Evolutionary conservation across 2,888 invertebrate species (phyloP).

Genomic region (Eilema sororculum): DNA sequence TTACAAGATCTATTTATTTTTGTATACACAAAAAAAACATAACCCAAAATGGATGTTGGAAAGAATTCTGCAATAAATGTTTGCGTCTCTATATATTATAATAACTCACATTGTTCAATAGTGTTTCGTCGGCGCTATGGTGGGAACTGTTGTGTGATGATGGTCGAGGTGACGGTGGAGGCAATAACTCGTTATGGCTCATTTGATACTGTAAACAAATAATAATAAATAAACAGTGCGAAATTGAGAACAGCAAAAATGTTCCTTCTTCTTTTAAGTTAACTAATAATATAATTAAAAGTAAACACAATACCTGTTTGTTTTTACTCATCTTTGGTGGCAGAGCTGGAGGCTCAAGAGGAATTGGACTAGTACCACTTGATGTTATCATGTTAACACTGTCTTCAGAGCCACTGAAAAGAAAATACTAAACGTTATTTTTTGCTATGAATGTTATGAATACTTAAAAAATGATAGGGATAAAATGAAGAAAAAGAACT

Average conservation of each 20-base stretch:
- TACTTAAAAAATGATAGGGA: not conserved
- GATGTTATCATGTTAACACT: conserved; percentile 78
- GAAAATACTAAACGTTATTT: not conserved
- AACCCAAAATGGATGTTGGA: too few species aligned
- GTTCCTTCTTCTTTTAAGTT: too few species aligned
- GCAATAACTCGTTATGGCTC: conserved; percentile 75
- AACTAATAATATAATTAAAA: too few species aligned
- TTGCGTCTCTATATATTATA: not conserved
- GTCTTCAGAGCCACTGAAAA: conserved; percentile 79
- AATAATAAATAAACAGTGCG: not conserved
- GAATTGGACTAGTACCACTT: conserved; percentile 83
- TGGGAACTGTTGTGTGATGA: conserved; percentile 79
- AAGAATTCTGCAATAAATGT: too few species aligned
- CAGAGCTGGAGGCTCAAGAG: conserved; percentile 81
- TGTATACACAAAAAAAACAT: too few species aligned
- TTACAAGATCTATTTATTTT: not conserved
- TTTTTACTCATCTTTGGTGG: conserved; percentile 86
- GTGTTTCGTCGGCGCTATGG: conserved; percentile 65
- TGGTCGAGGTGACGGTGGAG: conserved; percentile 81
- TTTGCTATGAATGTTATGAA: not conserved
- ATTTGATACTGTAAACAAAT: conserved; percentile 64
- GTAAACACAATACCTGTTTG: conserved; percentile 70
- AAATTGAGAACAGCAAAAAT: not conserved
- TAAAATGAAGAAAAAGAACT: not conserved
- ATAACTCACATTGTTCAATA: conserved; percentile 68